These are phyloP conservation scores for Carlito syrichta DNA, from an alignment of 2,113 vertebrate species.

Conservation along the genomic window DNA sequence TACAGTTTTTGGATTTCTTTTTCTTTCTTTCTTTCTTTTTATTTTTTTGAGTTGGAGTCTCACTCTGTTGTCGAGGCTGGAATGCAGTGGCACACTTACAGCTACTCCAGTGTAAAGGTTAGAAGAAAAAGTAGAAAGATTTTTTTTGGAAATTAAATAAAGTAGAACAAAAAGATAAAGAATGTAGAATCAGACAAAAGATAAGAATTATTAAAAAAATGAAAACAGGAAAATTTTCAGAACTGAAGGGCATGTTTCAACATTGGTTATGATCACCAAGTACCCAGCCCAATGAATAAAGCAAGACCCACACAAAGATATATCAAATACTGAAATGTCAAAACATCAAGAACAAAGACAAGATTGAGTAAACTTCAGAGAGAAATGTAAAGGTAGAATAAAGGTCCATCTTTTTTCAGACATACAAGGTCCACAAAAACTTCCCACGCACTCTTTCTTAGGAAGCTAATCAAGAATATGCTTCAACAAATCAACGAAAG, in stretches of 20 bases:
- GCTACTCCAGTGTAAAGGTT: no score
- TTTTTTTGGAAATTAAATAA: neutral
- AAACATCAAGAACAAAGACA: conserved; percentile 7
- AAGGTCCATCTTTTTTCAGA: neutral
- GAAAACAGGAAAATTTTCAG: neutral
- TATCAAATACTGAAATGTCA: conserved; percentile 2
- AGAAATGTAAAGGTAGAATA: neutral
- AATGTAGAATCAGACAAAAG: neutral
- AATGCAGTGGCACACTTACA: no score
- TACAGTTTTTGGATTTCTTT: neutral
- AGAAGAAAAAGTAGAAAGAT: conserved; percentile 15
- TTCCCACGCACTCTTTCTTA: neutral
- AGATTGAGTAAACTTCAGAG: neutral
- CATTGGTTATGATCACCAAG: neutral
- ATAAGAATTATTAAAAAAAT: neutral
- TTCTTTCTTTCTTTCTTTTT: no score
- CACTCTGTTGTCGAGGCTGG: no score
- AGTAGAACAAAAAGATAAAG: neutral
- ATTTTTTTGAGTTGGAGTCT: no score
- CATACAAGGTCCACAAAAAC: neutral
- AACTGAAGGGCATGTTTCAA: neutral
- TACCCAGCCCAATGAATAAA: neutral
- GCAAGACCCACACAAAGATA: neutral
- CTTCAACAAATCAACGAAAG: neutral
- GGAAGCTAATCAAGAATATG: neutral